A percentile compares a stretch with the other conserved stretches of the same genome.
Conservation (phyloP, 2,113 vertebrate genomes). For the Apus apus region DNA sequence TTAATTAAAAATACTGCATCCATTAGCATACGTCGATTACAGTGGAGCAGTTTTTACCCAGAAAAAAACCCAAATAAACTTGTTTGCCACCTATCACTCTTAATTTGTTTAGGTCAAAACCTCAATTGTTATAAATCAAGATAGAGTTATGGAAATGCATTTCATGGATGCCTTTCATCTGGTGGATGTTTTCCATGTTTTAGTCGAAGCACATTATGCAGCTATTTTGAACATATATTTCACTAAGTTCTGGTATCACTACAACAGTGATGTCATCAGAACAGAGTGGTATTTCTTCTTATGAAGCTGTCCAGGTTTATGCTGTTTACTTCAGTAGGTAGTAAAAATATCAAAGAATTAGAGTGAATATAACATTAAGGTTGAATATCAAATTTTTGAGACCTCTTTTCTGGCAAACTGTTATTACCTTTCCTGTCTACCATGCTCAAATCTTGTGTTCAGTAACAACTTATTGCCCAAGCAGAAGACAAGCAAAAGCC, state of each 20-base stretch:
- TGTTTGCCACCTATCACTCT: too few species aligned
- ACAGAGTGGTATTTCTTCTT: neutral
- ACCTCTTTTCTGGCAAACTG: neutral
- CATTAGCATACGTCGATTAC: too few species aligned
- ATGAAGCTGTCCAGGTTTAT: neutral
- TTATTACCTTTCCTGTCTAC: neutral
- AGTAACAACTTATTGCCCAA: neutral
- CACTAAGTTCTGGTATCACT: neutral
- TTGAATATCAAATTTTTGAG: neutral
- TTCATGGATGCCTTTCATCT: too few species aligned
- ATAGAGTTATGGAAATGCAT: too few species aligned
- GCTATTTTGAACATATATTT: neutral
- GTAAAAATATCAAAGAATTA: neutral
- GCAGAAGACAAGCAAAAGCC: neutral
- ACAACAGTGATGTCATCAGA: neutral
- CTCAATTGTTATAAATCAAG: too few species aligned
- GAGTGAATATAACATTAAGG: neutral
- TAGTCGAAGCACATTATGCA: neutral
- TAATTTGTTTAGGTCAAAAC: too few species aligned
- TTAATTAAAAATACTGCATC: too few species aligned
- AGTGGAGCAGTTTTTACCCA: too few species aligned
- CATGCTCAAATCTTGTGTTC: neutral
- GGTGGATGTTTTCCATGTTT: too few species aligned
- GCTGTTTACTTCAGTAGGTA: neutral
- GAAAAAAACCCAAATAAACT: too few species aligned